Conservation (phyloP, 2,888 invertebrate genomes). For the Pseudolycoriella hygida region DNA sequence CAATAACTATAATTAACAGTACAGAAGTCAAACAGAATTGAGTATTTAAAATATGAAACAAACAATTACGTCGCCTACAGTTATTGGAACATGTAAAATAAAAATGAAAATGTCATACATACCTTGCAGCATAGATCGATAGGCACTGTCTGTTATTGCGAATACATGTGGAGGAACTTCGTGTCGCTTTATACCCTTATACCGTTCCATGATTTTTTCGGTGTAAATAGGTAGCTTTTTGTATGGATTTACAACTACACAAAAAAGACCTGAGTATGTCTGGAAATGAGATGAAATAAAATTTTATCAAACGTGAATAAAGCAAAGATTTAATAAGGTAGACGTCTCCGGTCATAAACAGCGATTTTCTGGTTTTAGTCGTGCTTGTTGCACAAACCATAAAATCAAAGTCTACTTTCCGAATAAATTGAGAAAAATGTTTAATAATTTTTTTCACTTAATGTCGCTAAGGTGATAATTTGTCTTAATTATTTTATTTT, state of each 20-base stretch:
- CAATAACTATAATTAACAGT: too few species aligned
- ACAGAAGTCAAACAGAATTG: too few species aligned
- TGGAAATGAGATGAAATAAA: constrained; percentile 32
- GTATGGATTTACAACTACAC: constrained; percentile 99
- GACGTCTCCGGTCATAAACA: too few species aligned
- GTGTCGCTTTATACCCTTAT: constrained; percentile 97
- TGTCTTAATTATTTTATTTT: too few species aligned
- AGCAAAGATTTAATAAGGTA: too few species aligned
- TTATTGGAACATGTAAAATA: neutral
- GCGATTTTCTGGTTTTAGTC: too few species aligned
- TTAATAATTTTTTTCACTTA: too few species aligned
- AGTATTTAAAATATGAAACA: neutral
- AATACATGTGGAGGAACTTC: constrained; percentile 99
- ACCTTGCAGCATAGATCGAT: constrained; percentile 99
- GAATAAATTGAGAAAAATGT: too few species aligned
- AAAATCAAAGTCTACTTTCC: too few species aligned
- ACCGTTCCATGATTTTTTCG: constrained; percentile 97
- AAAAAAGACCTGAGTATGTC: constrained; percentile 99
- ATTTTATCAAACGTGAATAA: too few species aligned
- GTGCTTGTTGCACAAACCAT: too few species aligned
- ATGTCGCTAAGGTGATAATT: too few species aligned
- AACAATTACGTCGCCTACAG: neutral
- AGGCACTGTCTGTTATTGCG: constrained; percentile 98
- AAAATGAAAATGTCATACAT: constrained; percentile 15
- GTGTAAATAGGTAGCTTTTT: constrained; percentile 98